Base-by-base conservation (phyloP, 2,888 invertebrate species). In the Pristionchus exspectatus region DNA sequence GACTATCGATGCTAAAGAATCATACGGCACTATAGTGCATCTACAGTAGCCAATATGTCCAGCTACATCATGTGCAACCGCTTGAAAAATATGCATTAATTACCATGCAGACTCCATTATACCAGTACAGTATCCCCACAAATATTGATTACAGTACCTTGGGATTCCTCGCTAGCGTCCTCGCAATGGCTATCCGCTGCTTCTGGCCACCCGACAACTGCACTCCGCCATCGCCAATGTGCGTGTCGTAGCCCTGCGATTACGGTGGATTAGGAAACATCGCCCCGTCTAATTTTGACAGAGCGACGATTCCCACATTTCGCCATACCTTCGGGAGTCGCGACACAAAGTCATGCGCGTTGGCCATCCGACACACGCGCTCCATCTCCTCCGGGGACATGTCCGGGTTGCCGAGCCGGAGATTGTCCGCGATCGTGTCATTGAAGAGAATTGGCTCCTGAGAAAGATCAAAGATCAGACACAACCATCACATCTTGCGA, bases 281-380 rank as follows among this genome's bases (percentile, higher is more conserved):
- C 50, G 44, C 21, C 50, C n/a, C 38, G 44, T n/a, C 44, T 0
- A 24, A 54, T 21, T 44, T 77, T 44, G 44, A 77, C n/a, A 24
- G 24, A n/a, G 21, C 38, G 44, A 77, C 24, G 1, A 24, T 24
- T 77, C 44, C 24, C 44, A 56, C 38, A 63, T 2, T 33, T 5
- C 44, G 24, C 81, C n/a, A 50, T 86, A 90, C 90, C 83, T 90
- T 87, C 18, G 92, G 92, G 0, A 92, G 84, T n/a, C 87, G 81
- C 77, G 90, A 88, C 38, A 92, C 92, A 84, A 92, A 92, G 21
- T 92, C 92, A 77, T 92, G 92, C 14, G 92, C 92, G 59, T 91
- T 90, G 12, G 92, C 92, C 90, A 90, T 69, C 69, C 87, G 86
- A 86, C 91, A 91, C 16, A 91, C 92, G 18, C 84, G 12, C 38